Evolutionary conservation across 2,888 invertebrate genomes (phyloP), one percentile per base, ranked within the genome.

Genomic region (Eristalis pertinax): DNA sequence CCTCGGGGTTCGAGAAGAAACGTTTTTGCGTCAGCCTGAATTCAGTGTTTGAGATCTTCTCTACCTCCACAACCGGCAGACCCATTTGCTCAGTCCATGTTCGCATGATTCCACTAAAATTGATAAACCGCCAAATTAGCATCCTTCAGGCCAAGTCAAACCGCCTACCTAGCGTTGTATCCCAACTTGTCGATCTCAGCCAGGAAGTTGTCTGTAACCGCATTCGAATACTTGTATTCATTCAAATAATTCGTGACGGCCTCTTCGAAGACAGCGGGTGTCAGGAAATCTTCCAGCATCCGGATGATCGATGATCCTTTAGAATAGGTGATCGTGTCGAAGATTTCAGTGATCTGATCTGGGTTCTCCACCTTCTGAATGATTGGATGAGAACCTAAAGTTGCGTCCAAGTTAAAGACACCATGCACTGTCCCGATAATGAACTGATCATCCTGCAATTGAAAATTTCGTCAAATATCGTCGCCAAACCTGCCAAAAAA

Each of bases 81-180:
- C 98, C 98, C 96, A 96, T 97, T 93, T 98, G 98, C 58, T 95
- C 94, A 0, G 97, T 98, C 97, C 98, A 98, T 0, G 98, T 97
- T 89, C 96, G 95, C 96, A 98, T 97, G 83, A 97, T 95, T 50
- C 94, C 93, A 4, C 94, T 94, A 86, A 88, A 89, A 89, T 8
- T 10, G 56, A 1, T 26, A 24, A 26, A 8, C 5, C 13, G 8
- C 19, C 19, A 8, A 60, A 60, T 60, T 13, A 60, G 2, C 4
- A 24, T 8, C 26, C n/a, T 5, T 4, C 60, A 60, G 60, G 26
- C 58, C 7, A 43, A 15, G 4, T 5, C 0, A 15, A 7, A 19
- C 13, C 22, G 84, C 88, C 29, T 75, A 90, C 89, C 91, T 91
- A n/a, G 96, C 93, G 72, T 93, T 91, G 43, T 93, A 91, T 11